Evolutionary conservation across 2,888 invertebrate species (phyloP).

Genomic region (Gari tellinella): DNA sequence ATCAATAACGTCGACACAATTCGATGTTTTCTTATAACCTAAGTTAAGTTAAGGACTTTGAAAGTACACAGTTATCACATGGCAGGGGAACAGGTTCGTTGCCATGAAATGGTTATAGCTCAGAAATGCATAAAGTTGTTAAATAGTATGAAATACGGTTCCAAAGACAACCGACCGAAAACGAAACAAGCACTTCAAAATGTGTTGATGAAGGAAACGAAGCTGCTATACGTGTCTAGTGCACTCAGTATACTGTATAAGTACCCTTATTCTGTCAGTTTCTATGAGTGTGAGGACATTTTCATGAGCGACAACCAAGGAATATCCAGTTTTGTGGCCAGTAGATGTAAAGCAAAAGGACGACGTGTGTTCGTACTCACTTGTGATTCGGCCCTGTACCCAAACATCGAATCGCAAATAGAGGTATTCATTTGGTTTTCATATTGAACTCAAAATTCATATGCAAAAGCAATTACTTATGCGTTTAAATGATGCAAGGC

Average conservation of each 20-base stretch:
- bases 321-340: constrained; percentile 2
- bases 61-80: too few relatives aligned
- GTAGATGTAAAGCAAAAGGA: neutral
- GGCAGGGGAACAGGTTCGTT: too few relatives aligned
- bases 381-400: constrained; percentile 27
- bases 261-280: constrained; percentile 1
- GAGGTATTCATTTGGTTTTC: too few relatives aligned
- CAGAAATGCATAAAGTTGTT: constrained; percentile 12
- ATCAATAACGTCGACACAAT: too few relatives aligned
- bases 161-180: constrained; percentile 32
- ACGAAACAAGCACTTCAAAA: constrained; percentile 25
- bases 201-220: constrained; percentile 18
- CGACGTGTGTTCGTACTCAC: constrained; percentile 25
- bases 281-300: constrained; percentile 9
- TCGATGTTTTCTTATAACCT: too few relatives aligned
- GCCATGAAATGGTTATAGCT: too few relatives aligned
- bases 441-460: too few relatives aligned
- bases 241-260: constrained; percentile 15
- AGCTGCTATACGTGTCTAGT: constrained; percentile 23
- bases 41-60: too few relatives aligned
- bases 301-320: constrained; percentile 22
- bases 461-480: too few relatives aligned
- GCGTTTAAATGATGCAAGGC: too few relatives aligned
- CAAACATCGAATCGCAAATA: constrained; percentile 6
- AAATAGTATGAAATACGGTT: constrained; percentile 26